phyloP scores from a whole-genome alignment of 2,113 vertebrate genomes.

The Chaetodon trifascialis region DNA sequence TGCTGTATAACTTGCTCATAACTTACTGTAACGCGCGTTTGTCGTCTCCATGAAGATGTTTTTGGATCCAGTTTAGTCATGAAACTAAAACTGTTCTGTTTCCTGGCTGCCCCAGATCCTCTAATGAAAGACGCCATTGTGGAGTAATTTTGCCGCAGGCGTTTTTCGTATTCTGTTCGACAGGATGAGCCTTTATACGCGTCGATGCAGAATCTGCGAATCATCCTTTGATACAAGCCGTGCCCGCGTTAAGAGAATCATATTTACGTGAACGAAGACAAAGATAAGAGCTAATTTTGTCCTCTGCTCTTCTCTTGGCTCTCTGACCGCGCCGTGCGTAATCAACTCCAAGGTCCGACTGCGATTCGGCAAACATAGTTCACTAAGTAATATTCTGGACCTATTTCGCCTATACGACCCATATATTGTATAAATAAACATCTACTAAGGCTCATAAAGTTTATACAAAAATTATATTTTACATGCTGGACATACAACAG shows the following conservation, averaged over 20 bases:
- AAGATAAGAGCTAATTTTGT: constrained; percentile 19
- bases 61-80: constrained; percentile 35
- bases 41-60: constrained; percentile 12
- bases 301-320: constrained; percentile 29
- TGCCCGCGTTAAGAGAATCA: constrained; percentile 43
- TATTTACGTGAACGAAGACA: constrained; percentile 27
- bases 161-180: constrained; percentile 77
- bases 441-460: constrained; percentile 13
- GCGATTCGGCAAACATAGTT: constrained; percentile 44
- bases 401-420: not conserved
- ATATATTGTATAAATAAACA: not conserved
- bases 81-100: constrained; percentile 72
- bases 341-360: constrained; percentile 59
- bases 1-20: constrained; percentile 57
- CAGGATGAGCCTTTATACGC: constrained; percentile 78
- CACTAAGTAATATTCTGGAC: constrained; percentile 25
- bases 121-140: constrained; percentile 90
- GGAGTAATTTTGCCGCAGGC: constrained; percentile 83
- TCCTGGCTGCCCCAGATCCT: constrained; percentile 83
- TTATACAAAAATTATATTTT: not conserved
- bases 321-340: constrained; percentile 62
- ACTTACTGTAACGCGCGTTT: constrained; percentile 64
- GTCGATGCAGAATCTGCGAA: constrained; percentile 76
- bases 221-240: constrained; percentile 53
- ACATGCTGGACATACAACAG: not conserved